phyloP scores from a whole-genome alignment of 2,113 vertebrate genomes.

The Tachysurus fulvidraco region DNA sequence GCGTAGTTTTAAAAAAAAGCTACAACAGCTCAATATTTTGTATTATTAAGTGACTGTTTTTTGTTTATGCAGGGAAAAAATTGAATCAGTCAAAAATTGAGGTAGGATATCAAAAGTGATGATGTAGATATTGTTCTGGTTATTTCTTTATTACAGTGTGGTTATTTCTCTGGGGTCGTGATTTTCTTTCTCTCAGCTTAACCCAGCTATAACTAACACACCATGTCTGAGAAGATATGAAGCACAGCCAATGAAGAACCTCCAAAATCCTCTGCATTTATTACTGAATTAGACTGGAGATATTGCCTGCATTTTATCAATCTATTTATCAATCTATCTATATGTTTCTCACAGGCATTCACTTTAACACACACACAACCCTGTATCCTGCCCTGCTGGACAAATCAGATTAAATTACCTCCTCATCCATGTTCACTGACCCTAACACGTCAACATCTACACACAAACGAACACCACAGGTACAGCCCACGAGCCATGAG shows the following conservation, averaged over 20 bases:
- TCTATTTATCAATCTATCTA: not conserved
- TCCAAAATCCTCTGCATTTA: not conserved
- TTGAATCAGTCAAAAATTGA: not conserved
- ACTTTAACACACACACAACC: not conserved
- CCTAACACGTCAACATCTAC: slow-evolving; percentile 2
- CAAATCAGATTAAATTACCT: slow-evolving; percentile 23
- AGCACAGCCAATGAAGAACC: not conserved
- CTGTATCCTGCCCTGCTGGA: slow-evolving; percentile 1
- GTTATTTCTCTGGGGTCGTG: slow-evolving; percentile 11
- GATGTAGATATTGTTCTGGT: slow-evolving; percentile 23
- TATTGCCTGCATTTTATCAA: not conserved
- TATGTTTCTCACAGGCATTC: not conserved
- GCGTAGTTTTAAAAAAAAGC: not conserved
- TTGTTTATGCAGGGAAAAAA: slow-evolving; percentile 3
- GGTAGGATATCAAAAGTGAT: slow-evolving; percentile 13
- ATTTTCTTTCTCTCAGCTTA: not conserved
- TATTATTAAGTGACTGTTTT: not conserved
- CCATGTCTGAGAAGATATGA: not conserved
- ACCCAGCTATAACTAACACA: not conserved
- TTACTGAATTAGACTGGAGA: not conserved
- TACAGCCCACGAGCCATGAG: not conserved
- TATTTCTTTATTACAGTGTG: slow-evolving; percentile 2
- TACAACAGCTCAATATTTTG: slow-evolving; percentile 7
- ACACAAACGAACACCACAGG: not conserved
- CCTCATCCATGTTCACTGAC: slow-evolving; percentile 26